phyloP scores from a whole-genome alignment of 1,140 invertebrate genomes.

The Philopotamus ludificatus region DNA sequence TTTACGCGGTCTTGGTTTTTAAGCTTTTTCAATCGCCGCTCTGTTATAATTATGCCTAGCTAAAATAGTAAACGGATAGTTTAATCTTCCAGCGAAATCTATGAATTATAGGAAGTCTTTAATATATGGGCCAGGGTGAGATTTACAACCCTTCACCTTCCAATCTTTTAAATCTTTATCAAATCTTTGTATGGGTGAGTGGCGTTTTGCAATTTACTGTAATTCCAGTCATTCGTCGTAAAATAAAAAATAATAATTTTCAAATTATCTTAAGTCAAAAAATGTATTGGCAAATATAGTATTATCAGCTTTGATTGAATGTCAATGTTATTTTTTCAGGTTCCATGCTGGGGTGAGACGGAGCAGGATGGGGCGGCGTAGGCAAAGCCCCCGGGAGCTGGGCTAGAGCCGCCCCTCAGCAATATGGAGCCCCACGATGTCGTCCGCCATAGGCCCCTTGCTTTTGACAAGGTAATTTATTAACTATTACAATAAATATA shows the following conservation, averaged over 20 bases:
- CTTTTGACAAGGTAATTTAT: constrained; percentile 66
- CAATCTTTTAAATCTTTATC: too few species aligned
- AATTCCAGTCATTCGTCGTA: too few species aligned
- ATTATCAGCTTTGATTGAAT: background rate
- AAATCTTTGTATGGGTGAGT: too few species aligned
- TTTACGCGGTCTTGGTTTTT: too few species aligned
- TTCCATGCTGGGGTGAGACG: constrained; percentile 47
- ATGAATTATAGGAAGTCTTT: too few species aligned
- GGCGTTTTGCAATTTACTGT: too few species aligned
- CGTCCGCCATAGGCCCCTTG: constrained; percentile 63
- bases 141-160: background rate
- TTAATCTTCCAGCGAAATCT: too few species aligned
- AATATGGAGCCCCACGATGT: constrained; percentile 61
- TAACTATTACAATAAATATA: too few species aligned
- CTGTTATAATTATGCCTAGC: too few species aligned
- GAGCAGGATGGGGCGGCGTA: constrained; percentile 61
- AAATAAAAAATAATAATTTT: background rate
- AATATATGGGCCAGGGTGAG: background rate
- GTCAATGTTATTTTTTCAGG: constrained; percentile 17
- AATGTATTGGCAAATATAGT: background rate
- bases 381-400: constrained; percentile 68
- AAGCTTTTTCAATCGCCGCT: too few species aligned
- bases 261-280: background rate
- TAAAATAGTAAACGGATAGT: background rate
- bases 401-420: constrained; percentile 58